Conservation (phyloP, 2,113 vertebrate genomes). For the Microcebus griseorufus region DNA sequence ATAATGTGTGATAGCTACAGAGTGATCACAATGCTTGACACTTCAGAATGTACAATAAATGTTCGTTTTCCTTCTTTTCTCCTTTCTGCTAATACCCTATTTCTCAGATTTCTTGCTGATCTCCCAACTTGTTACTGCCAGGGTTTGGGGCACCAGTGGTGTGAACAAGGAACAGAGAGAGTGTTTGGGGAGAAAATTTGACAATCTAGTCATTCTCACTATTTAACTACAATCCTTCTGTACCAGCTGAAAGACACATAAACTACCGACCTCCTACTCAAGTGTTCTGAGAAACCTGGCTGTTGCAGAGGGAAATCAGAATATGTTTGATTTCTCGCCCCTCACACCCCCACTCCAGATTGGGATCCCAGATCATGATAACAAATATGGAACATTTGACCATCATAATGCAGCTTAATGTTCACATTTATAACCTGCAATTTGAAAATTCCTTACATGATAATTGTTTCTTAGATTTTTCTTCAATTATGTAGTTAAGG, state of each 20-base stretch:
- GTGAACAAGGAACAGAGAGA: not conserved
- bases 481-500: not conserved
- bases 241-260: not conserved
- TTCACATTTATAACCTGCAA: not conserved
- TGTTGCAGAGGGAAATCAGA: not conserved
- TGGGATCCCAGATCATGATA: not conserved
- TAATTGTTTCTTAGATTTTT: slow-evolving; percentile 30
- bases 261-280: not conserved
- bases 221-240: not conserved
- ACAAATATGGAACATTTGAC: not conserved
- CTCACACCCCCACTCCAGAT: not conserved
- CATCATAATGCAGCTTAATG: not conserved
- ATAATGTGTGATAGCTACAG: not conserved
- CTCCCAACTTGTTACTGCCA: not conserved
- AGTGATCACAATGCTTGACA: not conserved
- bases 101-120: slow-evolving; percentile 14
- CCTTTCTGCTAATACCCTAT: not conserved
- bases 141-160: not conserved
- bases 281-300: not conserved
- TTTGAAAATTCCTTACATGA: not conserved
- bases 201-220: not conserved
- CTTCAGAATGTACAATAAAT: not conserved
- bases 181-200: not conserved
- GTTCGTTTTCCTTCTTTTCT: not conserved
- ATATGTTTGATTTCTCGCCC: not conserved